phyloP scores from a whole-genome alignment of 1,140 invertebrate species.

The Drosophila willistoni region DNA sequence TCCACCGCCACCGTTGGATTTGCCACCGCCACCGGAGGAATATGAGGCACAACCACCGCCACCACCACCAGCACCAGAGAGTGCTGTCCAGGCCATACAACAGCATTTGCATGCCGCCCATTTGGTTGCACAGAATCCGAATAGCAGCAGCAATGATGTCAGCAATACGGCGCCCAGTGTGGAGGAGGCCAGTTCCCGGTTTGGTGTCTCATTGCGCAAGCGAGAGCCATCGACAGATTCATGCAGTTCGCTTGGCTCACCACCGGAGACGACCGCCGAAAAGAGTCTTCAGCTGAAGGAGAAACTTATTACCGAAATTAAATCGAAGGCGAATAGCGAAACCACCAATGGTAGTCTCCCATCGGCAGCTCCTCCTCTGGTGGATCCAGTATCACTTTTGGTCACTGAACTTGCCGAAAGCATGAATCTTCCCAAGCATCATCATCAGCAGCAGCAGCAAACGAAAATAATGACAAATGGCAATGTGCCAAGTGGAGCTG shows the following conservation, averaged over 20 bases:
- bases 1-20: slow-evolving; percentile 89
- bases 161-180: slow-evolving; percentile 87
- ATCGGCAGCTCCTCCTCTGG: slow-evolving; percentile 38
- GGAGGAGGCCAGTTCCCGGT: slow-evolving; percentile 88
- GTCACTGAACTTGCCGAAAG: slow-evolving; percentile 89
- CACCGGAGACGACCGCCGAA: slow-evolving; percentile 65
- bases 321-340: slow-evolving; percentile 86
- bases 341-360: slow-evolving; percentile 73
- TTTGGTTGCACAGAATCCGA: slow-evolving; percentile 37
- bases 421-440: slow-evolving; percentile 84
- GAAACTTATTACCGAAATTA: slow-evolving; percentile 92
- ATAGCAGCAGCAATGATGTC: slow-evolving; percentile 85
- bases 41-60: slow-evolving; percentile 83
- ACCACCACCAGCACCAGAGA: slow-evolving; percentile 73
- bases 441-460: slow-evolving; percentile 27
- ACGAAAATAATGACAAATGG: slow-evolving; percentile 57
- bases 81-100: slow-evolving; percentile 66
- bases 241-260: slow-evolving; percentile 83
- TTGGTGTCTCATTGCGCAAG: slow-evolving; percentile 88
- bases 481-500: slow-evolving; percentile 35
- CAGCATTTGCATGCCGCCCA: slow-evolving; percentile 72
- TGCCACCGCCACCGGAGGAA: slow-evolving; percentile 90
- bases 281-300: slow-evolving; percentile 87
- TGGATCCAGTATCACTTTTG: slow-evolving; percentile 90
- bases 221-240: slow-evolving; percentile 87